phyloP scores from a whole-genome alignment of 2,888 invertebrate genomes.

The Lysandra coridon region DNA sequence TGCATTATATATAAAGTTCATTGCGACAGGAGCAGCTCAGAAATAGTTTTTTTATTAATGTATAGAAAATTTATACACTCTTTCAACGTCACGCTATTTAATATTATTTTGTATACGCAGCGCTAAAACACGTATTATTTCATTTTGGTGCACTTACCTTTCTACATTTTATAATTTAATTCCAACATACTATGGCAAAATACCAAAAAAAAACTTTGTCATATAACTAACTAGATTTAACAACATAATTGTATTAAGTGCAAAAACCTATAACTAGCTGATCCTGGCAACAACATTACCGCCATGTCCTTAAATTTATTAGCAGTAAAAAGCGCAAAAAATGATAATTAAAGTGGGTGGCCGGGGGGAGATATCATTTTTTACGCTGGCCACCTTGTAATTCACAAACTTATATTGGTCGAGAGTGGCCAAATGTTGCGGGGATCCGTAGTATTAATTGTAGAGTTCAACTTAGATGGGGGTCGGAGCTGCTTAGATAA shows the following conservation, averaged over 20 bases:
- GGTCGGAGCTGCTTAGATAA: neutral
- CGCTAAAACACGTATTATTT: neutral
- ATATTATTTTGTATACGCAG: neutral
- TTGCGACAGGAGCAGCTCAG: no score
- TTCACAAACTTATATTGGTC: constrained; percentile 67
- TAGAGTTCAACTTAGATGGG: neutral
- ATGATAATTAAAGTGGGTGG: constrained; percentile 76
- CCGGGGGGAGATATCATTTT: constrained; percentile 70
- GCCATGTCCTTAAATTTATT: constrained; percentile 60
- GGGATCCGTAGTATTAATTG: neutral
- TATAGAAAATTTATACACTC: no score
- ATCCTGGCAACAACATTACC: constrained; percentile 17
- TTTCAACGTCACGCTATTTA: no score
- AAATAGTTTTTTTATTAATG: no score
- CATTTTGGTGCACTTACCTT: neutral
- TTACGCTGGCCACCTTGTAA: constrained; percentile 79
- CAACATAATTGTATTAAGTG: constrained; percentile 24
- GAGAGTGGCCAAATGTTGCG: neutral
- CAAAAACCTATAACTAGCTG: constrained; percentile 24
- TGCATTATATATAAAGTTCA: no score
- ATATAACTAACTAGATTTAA: constrained; percentile 3
- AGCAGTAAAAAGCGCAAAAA: constrained; percentile 78
- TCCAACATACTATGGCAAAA: neutral
- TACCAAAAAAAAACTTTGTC: constrained; percentile 20
- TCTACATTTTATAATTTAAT: neutral